Evolutionary conservation across 2,888 invertebrate species (phyloP).

Genomic region (Dioctria linearis): DNA sequence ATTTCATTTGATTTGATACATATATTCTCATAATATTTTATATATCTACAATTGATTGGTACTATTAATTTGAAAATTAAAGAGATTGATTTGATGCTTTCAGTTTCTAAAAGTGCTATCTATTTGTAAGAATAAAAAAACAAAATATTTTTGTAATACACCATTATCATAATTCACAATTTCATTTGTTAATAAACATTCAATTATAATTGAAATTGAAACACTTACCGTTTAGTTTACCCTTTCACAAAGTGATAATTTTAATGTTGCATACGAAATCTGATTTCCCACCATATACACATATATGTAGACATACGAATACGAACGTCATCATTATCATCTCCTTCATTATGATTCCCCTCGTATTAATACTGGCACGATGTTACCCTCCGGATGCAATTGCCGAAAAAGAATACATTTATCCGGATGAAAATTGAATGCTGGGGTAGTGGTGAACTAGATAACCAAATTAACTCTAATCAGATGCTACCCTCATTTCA

Average conservation of each 20-base stretch:
- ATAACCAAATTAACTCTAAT: constrained; percentile 63
- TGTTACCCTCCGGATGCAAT: constrained; percentile 34
- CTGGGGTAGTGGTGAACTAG: constrained; percentile 45
- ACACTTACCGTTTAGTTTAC: neutral
- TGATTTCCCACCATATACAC: neutral
- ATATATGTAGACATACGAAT: too few relatives aligned
- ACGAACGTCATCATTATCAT: neutral
- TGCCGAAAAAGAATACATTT: neutral
- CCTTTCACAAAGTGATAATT: neutral
- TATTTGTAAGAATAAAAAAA: too few relatives aligned
- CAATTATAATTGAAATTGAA: too few relatives aligned
- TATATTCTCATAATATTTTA: too few relatives aligned
- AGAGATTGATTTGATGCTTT: too few relatives aligned
- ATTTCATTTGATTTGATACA: too few relatives aligned
- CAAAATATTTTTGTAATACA: too few relatives aligned
- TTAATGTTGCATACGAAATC: constrained; percentile 12
- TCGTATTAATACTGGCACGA: neutral
- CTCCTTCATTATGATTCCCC: neutral
- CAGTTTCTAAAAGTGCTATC: too few relatives aligned
- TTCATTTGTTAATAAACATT: too few relatives aligned
- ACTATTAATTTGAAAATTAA: too few relatives aligned
- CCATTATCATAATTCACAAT: too few relatives aligned
- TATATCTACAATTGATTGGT: too few relatives aligned
- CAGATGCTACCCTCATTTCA: constrained; percentile 62
- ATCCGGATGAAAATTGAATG: neutral